A percentile compares a stretch with the other conserved stretches of the same genome.
These are phyloP conservation scores for Discoglossus pictus DNA, from an alignment of 2,797 vertebrate genomes.

Conservation along the genomic window DNA sequence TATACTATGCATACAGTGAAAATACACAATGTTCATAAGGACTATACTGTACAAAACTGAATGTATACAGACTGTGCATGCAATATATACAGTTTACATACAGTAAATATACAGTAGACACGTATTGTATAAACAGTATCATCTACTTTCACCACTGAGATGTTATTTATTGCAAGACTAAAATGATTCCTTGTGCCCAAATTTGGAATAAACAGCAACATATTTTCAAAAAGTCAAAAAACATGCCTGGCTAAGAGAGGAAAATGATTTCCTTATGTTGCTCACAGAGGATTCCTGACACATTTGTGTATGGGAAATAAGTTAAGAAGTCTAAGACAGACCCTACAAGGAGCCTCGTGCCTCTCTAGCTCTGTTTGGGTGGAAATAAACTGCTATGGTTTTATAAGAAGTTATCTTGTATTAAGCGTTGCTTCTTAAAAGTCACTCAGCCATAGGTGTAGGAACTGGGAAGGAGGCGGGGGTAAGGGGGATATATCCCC, in stretches of 20 bases:
- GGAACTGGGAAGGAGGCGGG: no score
- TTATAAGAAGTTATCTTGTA: no score
- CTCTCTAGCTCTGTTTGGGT: no score
- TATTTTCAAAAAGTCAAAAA: conserved; percentile 36
- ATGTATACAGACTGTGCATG: conserved; percentile 12
- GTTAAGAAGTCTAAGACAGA: background rate
- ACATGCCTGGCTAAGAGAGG: background rate
- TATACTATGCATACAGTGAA: no score
- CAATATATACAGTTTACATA: conserved; percentile 45
- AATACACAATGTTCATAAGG: background rate
- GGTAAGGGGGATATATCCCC: no score
- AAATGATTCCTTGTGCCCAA: conserved; percentile 26
- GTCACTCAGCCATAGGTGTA: no score
- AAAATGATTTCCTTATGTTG: conserved; percentile 32
- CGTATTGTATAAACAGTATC: conserved; percentile 33
- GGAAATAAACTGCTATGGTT: no score
- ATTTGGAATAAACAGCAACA: conserved; percentile 33
- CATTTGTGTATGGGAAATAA: conserved; percentile 33
- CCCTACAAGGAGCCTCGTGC: no score
- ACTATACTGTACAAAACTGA: background rate
- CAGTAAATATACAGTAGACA: conserved; percentile 35
- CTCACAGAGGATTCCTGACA: background rate
- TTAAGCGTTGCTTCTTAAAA: no score
- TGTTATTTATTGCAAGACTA: conserved; percentile 10
- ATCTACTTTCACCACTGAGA: conserved; percentile 14